Base-by-base conservation (phyloP, 2,797 vertebrate genomes). In the Sebastolobus altivelis region DNA sequence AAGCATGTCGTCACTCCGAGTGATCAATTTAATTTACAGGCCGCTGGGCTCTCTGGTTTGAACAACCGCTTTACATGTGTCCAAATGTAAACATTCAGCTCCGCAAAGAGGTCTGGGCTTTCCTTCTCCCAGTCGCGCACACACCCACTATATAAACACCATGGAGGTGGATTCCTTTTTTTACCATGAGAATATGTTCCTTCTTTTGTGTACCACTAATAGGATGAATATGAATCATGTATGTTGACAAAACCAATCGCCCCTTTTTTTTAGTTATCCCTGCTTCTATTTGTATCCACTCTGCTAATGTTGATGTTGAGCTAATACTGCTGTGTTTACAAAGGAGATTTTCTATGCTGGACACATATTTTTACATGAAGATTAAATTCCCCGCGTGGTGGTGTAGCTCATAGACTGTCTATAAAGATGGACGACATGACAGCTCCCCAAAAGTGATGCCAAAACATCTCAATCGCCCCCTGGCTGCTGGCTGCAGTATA, bases 111-210 rank as follows among this genome's bases (percentile, higher is more conserved):
- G 68, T 73, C 78, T 38, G 83, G 79, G 87, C 79, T 80, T 70
- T 87, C 69, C 65, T 10, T 81, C 82, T 81, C 72, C 70, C 59
- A 22, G 31, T 69, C 10, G 4, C 35, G 54, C 60, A 61, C 85
- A 92, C 88, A 76, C 86, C 87, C 91, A 59, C 75, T 88, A 54
- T 35, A 82, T 75, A 88, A 92, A 93, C 89, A 93, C 25, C 55
- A 52, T 10, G 12, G 5, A 71, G 62, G 65, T 29, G 43, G 72
- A 90, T 73, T 71, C 66, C 54, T 73, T 63, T 67, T 46, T 58
- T 55, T 16, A 72, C 83, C 83, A 78, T 81, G 86, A 91, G 82
- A 90, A 85, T 46, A 80, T 73, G 80, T 59, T 73, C 77, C 65
- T 67, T 82, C 78, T 80, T 80, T 82, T 85, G 69, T 77, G 27